Evolutionary conservation across 1,140 invertebrate species (phyloP).

Genomic region (Lordiphosa mommai): DNA sequence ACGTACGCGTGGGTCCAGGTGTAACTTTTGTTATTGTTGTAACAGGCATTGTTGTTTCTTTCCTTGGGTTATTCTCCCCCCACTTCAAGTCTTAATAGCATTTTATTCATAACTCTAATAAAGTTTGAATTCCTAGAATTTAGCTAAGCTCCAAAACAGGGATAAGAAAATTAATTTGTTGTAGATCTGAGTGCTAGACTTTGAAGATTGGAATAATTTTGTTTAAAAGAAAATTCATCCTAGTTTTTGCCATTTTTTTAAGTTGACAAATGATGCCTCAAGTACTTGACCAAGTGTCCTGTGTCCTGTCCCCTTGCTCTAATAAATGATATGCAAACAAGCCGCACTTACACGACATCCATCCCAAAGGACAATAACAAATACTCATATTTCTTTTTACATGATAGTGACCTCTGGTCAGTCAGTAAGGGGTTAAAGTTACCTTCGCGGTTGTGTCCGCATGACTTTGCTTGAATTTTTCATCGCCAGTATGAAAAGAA

Average conservation of each 20-base stretch:
- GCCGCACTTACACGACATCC: conserved; percentile 29
- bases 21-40: conserved; percentile 52
- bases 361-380: conserved; percentile 57
- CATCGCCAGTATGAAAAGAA: conserved; percentile 8
- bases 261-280: conserved; percentile 6
- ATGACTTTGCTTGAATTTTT: conserved; percentile 38
- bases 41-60: conserved; percentile 48
- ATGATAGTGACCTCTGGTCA: conserved; percentile 49
- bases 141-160: not conserved
- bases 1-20: conserved; percentile 64
- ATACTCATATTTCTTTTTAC: conserved; percentile 55
- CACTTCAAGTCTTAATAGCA: conserved; percentile 30
- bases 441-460: conserved; percentile 52
- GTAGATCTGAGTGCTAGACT: too few species aligned
- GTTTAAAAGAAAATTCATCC: too few species aligned
- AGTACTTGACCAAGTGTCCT: conserved; percentile 8
- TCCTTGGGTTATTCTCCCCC: conserved; percentile 18
- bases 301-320: conserved; percentile 20
- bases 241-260: too few species aligned
- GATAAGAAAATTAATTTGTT: too few species aligned
- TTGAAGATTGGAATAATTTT: too few species aligned
- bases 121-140: conserved; percentile 8
- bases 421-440: conserved; percentile 46
- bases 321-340: conserved; percentile 66
- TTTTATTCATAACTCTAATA: conserved; percentile 51